Evolutionary conservation across 2,888 invertebrate genomes (phyloP), one percentile per base, ranked within the genome.

Genomic region (Erannis defoliaria): DNA sequence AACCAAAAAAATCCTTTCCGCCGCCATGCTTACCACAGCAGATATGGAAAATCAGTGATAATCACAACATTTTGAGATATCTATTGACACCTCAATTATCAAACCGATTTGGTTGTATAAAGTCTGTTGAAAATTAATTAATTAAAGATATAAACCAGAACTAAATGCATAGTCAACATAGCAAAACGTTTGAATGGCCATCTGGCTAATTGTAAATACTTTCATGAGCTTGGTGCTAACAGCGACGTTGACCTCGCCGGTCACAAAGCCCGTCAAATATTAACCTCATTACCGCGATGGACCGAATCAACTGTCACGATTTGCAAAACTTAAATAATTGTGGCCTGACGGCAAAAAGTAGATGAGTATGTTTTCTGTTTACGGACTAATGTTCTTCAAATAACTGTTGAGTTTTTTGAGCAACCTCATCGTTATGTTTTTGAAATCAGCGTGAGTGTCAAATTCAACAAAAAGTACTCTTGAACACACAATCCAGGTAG

Each of bases 221-320:
- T 21, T 42, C 19, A 21, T 21, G 42, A 43, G 53, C 12, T 57
- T 54, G 48, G 31, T 33, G 62, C 59, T 61, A 65, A 50, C 58
- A 68, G 53, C 43, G 55, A 62, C 68, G 43, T 48, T 62, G 48
- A 53, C 56, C 50, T 63, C 54, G 18, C 48, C 58, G 55, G 48
- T 60, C 42, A 58, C 54, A 26, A 68, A 55, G 62, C 42, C 49
- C 50, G 53, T 43, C 48, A 48, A 46, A 37, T 26, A 58, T 51
- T 66, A 67, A 64, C 33, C 63, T 38, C 46, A 40, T 64, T 54
- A 62, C 14, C 31, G 50, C 42, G 35, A 56, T 56, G 21, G 38
- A 42, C 46, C 50, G 66, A 74, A 70, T 59, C 57, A 62, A 42
- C 61, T 55, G 56, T 70, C 69, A 75, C 73, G 74, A 74, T 55